Evolutionary conservation across 2,888 invertebrate genomes (phyloP).

Genomic region (Drosophila vallismaia): DNA sequence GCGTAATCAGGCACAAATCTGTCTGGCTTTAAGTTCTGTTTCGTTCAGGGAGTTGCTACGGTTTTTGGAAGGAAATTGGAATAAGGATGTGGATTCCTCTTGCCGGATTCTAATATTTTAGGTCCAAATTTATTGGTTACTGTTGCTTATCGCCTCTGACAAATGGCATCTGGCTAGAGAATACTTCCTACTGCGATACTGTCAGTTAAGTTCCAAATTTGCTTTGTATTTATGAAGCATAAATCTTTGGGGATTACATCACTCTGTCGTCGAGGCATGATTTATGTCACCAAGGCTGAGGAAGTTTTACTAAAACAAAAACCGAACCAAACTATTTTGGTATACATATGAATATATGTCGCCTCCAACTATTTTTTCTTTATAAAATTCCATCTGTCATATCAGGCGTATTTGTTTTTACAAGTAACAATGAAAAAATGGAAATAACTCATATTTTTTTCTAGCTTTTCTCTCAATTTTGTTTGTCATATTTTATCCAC

Average conservation of each 20-base stretch:
- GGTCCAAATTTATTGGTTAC: constrained; percentile 64
- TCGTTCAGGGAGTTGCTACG: constrained; percentile 26
- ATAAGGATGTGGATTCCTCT: constrained; percentile 11
- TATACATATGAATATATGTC: neutral
- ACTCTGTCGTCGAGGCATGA: constrained; percentile 28
- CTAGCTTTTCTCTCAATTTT: constrained; percentile 3
- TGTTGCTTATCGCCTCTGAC: constrained; percentile 56
- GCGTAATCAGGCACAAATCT: constrained; percentile 57
- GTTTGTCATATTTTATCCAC: neutral
- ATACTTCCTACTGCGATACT: constrained; percentile 4
- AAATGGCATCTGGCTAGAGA: constrained; percentile 47
- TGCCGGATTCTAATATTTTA: constrained; percentile 52
- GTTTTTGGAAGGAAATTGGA: constrained; percentile 18
- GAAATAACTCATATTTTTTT: neutral
- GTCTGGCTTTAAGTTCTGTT: constrained; percentile 48
- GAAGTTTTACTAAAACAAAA: neutral
- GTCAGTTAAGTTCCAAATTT: constrained; percentile 13
- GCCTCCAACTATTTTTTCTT: neutral
- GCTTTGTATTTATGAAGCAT: constrained; percentile 37
- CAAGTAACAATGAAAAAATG: too few species aligned
- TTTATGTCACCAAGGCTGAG: constrained; percentile 14
- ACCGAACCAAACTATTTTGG: too few species aligned
- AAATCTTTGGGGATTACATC: constrained; percentile 34
- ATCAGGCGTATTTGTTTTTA: neutral
- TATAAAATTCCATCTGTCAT: neutral